Evolutionary conservation across 2,888 invertebrate genomes (phyloP).

Genomic region (Philereme vetulata): DNA sequence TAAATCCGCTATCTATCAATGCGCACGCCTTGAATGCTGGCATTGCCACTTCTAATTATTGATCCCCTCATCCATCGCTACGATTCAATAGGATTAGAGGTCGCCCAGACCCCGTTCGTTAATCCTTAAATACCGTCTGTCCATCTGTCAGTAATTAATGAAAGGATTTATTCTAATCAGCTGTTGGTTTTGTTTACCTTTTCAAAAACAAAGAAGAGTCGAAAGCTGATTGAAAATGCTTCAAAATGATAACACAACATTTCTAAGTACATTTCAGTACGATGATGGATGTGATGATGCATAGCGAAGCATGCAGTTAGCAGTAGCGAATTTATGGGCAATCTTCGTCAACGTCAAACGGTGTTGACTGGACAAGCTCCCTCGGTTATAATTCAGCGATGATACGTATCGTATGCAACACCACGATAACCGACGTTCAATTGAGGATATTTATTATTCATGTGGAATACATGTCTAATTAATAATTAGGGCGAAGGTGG

Average conservation of each 20-base stretch:
- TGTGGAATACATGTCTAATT: too few relatives aligned
- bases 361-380: constrained; percentile 27
- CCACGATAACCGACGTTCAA: constrained; percentile 1
- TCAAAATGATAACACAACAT: too few relatives aligned
- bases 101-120: not conserved
- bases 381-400: constrained; percentile 38
- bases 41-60: constrained; percentile 4
- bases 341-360: constrained; percentile 52
- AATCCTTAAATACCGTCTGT: not conserved
- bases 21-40: constrained; percentile 1
- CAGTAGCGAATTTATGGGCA: constrained; percentile 44
- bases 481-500: too few relatives aligned
- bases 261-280: too few relatives aligned
- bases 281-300: constrained; percentile 5
- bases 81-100: constrained; percentile 10
- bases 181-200: not conserved
- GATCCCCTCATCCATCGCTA: constrained; percentile 7
- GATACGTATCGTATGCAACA: constrained; percentile 33
- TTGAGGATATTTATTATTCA: too few relatives aligned
- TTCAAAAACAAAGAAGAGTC: not conserved
- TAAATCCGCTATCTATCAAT: constrained; percentile 1
- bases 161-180: too few relatives aligned
- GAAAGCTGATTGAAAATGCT: not conserved
- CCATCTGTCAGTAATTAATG: too few relatives aligned
- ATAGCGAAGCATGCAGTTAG: constrained; percentile 18